A percentile compares a stretch with the other conserved stretches of the same genome.
phyloP scores from a whole-genome alignment of 2,888 invertebrate species.

The Dolomedes plantarius region DNA sequence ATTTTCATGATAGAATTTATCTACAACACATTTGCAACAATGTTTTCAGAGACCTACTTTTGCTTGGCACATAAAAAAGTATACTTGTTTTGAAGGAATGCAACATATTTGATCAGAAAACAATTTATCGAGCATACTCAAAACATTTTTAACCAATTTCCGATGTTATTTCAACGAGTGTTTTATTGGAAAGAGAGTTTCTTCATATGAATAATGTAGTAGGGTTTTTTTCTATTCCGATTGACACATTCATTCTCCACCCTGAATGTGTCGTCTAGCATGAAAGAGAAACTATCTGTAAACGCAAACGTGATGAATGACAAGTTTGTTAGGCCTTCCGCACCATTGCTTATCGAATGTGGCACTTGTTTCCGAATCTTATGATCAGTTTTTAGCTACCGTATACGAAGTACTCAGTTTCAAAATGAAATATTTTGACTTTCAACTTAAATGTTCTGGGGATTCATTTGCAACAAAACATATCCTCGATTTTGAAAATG shows the following conservation, averaged over 20 bases:
- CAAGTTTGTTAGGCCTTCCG: constrained; percentile 15
- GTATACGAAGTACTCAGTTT: neutral
- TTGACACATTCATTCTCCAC: constrained; percentile 3
- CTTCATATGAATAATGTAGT: neutral
- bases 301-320: constrained; percentile 10
- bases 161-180: neutral
- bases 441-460: neutral
- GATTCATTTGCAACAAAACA: neutral
- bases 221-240: neutral
- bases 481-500: too few species aligned
- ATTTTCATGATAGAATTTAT: too few species aligned
- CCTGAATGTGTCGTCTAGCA: constrained; percentile 9
- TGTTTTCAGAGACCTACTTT: too few species aligned
- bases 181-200: neutral
- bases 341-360: constrained; percentile 7
- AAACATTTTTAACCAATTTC: neutral
- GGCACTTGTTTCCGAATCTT: constrained; percentile 1
- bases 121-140: neutral
- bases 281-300: constrained; percentile 19
- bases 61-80: too few species aligned
- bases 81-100: too few species aligned
- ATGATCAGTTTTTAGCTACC: neutral
- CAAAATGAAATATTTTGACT: neutral
- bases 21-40: too few species aligned
- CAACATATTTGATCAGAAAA: too few species aligned